Evolutionary conservation across 2,888 invertebrate genomes (phyloP).

Genomic region (Sinohyriopsis cumingii): DNA sequence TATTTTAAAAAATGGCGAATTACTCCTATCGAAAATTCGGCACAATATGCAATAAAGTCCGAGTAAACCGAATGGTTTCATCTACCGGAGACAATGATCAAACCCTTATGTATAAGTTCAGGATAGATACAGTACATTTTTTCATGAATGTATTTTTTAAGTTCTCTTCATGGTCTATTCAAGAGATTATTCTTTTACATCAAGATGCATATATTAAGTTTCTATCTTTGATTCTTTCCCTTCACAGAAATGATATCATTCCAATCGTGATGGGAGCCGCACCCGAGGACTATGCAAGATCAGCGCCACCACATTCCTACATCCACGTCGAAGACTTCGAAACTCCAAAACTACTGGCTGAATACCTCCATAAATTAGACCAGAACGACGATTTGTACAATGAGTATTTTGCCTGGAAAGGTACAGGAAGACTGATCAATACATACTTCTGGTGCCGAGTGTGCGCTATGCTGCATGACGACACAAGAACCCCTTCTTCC

Average conservation of each 20-base stretch:
- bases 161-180: background rate
- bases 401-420: conserved; percentile 95
- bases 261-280: conserved; percentile 98
- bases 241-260: conserved; percentile 83
- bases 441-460: conserved; percentile 95
- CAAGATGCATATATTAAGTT: background rate
- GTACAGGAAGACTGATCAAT: conserved; percentile 95
- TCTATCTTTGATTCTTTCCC: conserved; percentile 76
- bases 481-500: conserved; percentile 41
- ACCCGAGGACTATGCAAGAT: conserved; percentile 90
- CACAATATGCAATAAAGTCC: too few relatives aligned
- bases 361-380: conserved; percentile 88
- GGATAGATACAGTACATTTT: too few relatives aligned
- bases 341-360: conserved; percentile 88
- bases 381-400: conserved; percentile 92
- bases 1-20: too few relatives aligned
- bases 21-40: too few relatives aligned
- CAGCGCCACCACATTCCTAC: conserved; percentile 95
- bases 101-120: background rate
- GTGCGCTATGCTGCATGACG: conserved; percentile 77
- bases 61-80: too few relatives aligned
- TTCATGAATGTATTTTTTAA: too few relatives aligned
- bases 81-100: too few relatives aligned
- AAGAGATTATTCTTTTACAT: background rate
- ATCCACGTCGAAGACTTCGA: conserved; percentile 97